These are phyloP conservation scores for Eremobia ochroleuca DNA, from an alignment of 2,888 invertebrate genomes.

Conservation along the genomic window DNA sequence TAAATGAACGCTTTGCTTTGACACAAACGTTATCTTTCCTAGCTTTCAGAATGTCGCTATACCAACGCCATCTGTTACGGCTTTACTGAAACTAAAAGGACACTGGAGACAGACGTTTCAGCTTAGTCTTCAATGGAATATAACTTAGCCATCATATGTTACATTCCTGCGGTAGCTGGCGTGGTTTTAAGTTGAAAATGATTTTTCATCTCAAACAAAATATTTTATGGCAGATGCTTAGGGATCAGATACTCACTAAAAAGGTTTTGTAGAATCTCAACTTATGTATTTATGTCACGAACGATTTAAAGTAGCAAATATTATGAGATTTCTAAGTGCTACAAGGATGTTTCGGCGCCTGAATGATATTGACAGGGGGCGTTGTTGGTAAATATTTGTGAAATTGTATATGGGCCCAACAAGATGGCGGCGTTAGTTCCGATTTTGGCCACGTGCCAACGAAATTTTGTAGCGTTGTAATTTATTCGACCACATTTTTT, in stretches of 20 bases:
- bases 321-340: not conserved
- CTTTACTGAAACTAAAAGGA: not conserved
- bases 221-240: not conserved
- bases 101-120: not conserved
- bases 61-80: constrained; percentile 46
- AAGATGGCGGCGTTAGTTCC: not conserved
- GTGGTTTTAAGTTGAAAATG: not conserved
- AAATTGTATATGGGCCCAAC: not conserved
- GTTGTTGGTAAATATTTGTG: no score
- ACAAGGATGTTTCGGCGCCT: not conserved
- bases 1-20: constrained; percentile 15
- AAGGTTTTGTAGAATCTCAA: not conserved
- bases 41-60: not conserved
- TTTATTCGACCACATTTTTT: not conserved
- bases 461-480: not conserved
- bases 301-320: not conserved
- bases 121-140: constrained; percentile 1
- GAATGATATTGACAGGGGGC: no score
- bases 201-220: not conserved
- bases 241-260: not conserved
- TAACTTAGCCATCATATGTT: not conserved
- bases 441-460: not conserved
- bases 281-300: not conserved
- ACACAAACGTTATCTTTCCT: constrained; percentile 25
- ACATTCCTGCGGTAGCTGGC: constrained; percentile 21